Base-by-base conservation (phyloP, 1,140 invertebrate species). In the Cardiocondyla obscurior region DNA sequence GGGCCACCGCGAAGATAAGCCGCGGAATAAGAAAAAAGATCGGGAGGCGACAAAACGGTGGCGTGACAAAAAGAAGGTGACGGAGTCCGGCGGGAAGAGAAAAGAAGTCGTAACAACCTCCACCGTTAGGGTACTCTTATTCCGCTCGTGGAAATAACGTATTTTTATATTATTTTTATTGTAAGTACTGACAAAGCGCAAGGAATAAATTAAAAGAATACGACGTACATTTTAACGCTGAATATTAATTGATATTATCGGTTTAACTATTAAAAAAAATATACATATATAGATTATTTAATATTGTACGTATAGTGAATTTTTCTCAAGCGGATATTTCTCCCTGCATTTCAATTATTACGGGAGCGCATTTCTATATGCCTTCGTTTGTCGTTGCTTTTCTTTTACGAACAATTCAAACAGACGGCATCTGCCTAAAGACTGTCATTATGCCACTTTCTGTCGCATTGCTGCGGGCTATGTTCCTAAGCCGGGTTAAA, bases 21-120 rank as follows among this genome's bases (percentile, higher is more conserved):
- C 33, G 44, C 28, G 72, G 58, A 81, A 87, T 84, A 87, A 70
- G 62, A 73, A 57, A 46, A 60, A 53, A 60, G n/a, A 53, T 60
- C 46, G 62, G 55, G 55, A 65, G 19, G 39, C 49, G 46, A 46
- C 49, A 30, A 77, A 42, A 67, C 22, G 72, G 36, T 22, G 36
- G n/a, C 55, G 12, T 12, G 64, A 16, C 19, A 4, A 57, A 69
- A 84, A 16, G 19, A 19, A 36, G 22, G 14, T 57, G n/a, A 42
- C n/a, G 49, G 28, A 73, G 30, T 16, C 53, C n/a, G 76, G 55
- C n/a, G 19, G 55, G 33, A 28, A 28, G 64, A 81, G 12, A 55
- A 33, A 33, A 57, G 74, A 70, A 86, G 69, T 89, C 72, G 85
- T 83, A 86, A 87, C n/a, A n/a, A n/a, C n/a, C n/a, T n/a, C n/a